Conservation (phyloP, 2,797 vertebrate genomes). For the Melanotaenia trifasciata region DNA sequence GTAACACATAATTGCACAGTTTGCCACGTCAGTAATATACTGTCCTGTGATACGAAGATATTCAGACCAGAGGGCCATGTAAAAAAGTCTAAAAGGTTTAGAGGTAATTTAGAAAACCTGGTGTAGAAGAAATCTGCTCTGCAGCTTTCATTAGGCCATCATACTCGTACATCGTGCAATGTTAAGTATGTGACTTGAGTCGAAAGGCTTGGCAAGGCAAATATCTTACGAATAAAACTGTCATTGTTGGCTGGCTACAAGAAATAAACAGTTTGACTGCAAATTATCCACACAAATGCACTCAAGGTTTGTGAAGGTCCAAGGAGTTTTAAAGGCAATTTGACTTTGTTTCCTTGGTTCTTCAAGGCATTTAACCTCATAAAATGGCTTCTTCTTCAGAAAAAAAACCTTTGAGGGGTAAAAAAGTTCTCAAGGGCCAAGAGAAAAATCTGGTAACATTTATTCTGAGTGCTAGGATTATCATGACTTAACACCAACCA, state of each 20-base stretch:
- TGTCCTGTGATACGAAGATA: neutral
- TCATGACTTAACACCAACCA: neutral
- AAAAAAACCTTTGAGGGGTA: neutral
- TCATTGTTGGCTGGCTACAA: neutral
- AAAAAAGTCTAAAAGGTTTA: slow-evolving; percentile 16
- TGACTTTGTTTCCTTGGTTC: neutral
- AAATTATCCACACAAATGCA: slow-evolving; percentile 1
- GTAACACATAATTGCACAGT: neutral
- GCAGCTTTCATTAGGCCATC: slow-evolving; percentile 21
- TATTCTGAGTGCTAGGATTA: neutral
- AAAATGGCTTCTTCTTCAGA: neutral
- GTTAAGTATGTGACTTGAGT: slow-evolving; percentile 1
- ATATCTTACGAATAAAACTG: slow-evolving; percentile 24
- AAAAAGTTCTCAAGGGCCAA: neutral
- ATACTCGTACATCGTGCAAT: slow-evolving; percentile 28
- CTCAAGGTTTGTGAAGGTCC: neutral
- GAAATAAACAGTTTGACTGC: slow-evolving; percentile 3
- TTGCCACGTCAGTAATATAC: slow-evolving; percentile 7
- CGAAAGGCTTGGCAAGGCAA: slow-evolving; percentile 6
- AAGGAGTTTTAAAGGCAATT: neutral
- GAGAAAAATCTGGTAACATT: neutral
- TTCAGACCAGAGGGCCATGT: neutral
- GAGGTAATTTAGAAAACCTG: slow-evolving; percentile 24
- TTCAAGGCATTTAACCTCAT: neutral
- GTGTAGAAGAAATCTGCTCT: slow-evolving; percentile 12